phyloP scores from a whole-genome alignment of 2,797 vertebrate species.

The Microctenopoma stevenorrisi region DNA sequence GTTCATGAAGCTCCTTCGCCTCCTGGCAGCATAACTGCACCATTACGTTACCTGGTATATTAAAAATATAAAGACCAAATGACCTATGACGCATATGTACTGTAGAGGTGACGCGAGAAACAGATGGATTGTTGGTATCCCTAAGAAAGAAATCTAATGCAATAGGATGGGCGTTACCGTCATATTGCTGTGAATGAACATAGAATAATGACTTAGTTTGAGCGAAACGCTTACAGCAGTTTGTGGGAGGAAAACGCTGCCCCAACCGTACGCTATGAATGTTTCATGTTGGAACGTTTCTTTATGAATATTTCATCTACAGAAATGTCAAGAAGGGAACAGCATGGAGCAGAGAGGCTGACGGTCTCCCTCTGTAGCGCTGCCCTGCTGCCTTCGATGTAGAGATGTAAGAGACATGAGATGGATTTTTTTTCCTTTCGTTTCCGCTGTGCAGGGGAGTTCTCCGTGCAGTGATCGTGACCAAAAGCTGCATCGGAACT shows the following conservation, averaged over 20 bases:
- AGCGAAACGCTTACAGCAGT: constrained; percentile 43
- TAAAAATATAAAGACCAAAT: not conserved
- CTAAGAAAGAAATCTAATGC: constrained; percentile 34
- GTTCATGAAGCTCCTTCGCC: constrained; percentile 24
- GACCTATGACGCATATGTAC: constrained; percentile 12
- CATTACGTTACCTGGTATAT: not conserved
- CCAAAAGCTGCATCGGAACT: not conserved
- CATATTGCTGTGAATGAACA: constrained; percentile 1
- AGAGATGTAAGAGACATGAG: constrained; percentile 33
- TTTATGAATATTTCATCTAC: constrained; percentile 65
- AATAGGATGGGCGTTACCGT: not conserved
- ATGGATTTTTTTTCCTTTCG: not conserved
- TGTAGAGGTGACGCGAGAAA: not conserved
- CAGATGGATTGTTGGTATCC: constrained; percentile 5
- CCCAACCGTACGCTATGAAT: constrained; percentile 60
- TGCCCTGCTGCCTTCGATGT: constrained; percentile 23
- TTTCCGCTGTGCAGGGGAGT: not conserved
- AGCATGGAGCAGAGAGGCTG: constrained; percentile 30
- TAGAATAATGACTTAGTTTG: constrained; percentile 24
- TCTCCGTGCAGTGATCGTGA: constrained; percentile 4
- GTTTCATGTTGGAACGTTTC: constrained; percentile 71
- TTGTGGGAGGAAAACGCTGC: constrained; percentile 30
- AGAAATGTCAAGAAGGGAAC: constrained; percentile 56
- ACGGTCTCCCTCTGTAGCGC: constrained; percentile 17
- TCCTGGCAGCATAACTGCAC: constrained; percentile 9